Conservation (phyloP, 2,888 invertebrate genomes). For the Cyrtodaria siliqua region DNA sequence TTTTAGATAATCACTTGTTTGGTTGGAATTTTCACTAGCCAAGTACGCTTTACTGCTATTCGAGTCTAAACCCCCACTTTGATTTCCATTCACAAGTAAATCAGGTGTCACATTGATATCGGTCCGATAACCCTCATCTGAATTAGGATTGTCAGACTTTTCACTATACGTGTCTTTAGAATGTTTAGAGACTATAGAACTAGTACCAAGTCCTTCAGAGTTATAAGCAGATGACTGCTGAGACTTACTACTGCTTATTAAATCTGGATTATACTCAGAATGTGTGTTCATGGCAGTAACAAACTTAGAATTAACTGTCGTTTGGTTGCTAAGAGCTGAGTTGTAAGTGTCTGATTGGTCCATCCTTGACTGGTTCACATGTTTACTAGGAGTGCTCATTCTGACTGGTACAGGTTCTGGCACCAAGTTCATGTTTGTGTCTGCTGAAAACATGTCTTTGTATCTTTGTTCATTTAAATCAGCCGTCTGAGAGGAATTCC, state of each 20-base stretch:
- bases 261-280: conserved; percentile 18
- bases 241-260: conserved; percentile 4
- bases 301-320: conserved; percentile 40
- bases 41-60: too few relatives aligned
- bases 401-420: conserved; percentile 56
- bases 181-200: neutral
- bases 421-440: conserved; percentile 49
- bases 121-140: conserved; percentile 57
- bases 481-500: conserved; percentile 37
- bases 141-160: conserved; percentile 43
- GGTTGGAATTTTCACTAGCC: neutral
- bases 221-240: too few relatives aligned
- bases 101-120: conserved; percentile 35
- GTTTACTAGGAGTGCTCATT: conserved; percentile 65
- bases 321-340: conserved; percentile 43
- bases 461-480: conserved; percentile 1
- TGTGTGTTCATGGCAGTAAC: conserved; percentile 35
- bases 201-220: neutral
- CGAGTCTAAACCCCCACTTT: neutral
- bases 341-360: conserved; percentile 42
- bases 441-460: conserved; percentile 36
- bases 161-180: conserved; percentile 23
- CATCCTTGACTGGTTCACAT: conserved; percentile 25
- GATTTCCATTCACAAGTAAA: conserved; percentile 10
- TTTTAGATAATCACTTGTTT: conserved; percentile 14